These are phyloP conservation scores for Leptothorax acervorum DNA, from an alignment of 2,888 invertebrate genomes.

Conservation along the genomic window DNA sequence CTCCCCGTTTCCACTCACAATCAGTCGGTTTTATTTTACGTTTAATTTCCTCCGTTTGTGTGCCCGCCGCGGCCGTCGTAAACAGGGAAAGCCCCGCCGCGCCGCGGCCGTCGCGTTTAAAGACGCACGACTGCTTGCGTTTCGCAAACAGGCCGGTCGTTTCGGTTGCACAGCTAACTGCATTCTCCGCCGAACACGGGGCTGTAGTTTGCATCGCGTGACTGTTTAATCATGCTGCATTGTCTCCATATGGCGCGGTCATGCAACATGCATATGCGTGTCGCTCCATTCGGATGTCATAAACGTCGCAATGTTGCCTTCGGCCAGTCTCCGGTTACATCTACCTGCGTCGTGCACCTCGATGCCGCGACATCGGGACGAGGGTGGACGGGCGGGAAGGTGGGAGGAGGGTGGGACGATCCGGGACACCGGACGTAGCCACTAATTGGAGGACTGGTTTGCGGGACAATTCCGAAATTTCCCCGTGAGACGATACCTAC, in stretches of 20 bases:
- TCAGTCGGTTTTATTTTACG: not conserved
- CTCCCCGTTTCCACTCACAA: not conserved
- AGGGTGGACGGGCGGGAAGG: not conserved
- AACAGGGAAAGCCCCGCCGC: slow-evolving; percentile 5
- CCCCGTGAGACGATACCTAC: slow-evolving; percentile 51
- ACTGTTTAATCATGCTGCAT: slow-evolving; percentile 56
- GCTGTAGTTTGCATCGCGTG: slow-evolving; percentile 41
- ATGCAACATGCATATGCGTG: slow-evolving; percentile 54
- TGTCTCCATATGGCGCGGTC: slow-evolving; percentile 51
- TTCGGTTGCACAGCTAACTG: slow-evolving; percentile 29
- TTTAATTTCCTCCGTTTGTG: not conserved
- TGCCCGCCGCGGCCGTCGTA: not conserved
- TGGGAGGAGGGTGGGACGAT: not conserved
- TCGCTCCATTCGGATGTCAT: slow-evolving; percentile 50
- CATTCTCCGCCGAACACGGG: slow-evolving; percentile 15
- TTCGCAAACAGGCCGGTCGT: slow-evolving; percentile 35
- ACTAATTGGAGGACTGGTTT: slow-evolving; percentile 67
- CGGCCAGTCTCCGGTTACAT: slow-evolving; percentile 33
- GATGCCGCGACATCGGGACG: not conserved
- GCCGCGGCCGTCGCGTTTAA: not conserved
- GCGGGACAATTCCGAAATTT: slow-evolving; percentile 66
- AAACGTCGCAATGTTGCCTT: slow-evolving; percentile 50
- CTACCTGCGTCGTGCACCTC: slow-evolving; percentile 31
- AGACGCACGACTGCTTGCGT: slow-evolving; percentile 22
- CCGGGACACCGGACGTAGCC: slow-evolving; percentile 55